phyloP scores from a whole-genome alignment of 35 echinoderm and acorn worm genomes.

The Hemicentrotus pulcherrimus region DNA sequence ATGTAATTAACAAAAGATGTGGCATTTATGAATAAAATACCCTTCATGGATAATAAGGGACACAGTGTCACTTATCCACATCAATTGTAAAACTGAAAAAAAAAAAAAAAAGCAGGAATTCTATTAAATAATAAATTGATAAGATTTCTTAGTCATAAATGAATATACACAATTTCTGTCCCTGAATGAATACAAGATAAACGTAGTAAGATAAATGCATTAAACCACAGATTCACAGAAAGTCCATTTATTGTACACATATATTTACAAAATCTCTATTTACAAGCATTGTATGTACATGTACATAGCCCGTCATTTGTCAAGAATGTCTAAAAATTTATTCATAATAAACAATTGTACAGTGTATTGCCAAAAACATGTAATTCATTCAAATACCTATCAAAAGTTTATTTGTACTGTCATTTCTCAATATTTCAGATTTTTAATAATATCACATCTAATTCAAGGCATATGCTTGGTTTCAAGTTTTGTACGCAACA shows the following conservation, averaged over 20 bases:
- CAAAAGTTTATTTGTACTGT: not conserved
- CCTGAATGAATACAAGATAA: slow-evolving; percentile 46
- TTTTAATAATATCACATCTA: not conserved
- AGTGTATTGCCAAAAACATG: not conserved
- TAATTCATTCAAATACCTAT: not conserved
- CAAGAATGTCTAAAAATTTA: not conserved
- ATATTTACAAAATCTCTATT: slow-evolving; percentile 31
- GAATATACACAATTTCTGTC: slow-evolving; percentile 19
- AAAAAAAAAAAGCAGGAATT: not conserved
- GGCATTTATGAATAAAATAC: not conserved
- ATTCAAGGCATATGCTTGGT: not conserved
- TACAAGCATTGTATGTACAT: not conserved
- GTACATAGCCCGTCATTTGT: not conserved
- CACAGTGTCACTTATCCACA: not conserved
- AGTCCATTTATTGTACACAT: slow-evolving; percentile 19
- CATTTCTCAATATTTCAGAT: not conserved
- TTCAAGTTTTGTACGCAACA: not conserved
- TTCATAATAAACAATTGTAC: not conserved
- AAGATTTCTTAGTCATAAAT: not conserved
- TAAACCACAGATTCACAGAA: slow-evolving; percentile 5
- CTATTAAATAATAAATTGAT: not conserved
- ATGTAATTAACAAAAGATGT: not conserved
- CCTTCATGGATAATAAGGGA: no score
- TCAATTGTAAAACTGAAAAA: not conserved
- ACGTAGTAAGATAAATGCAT: slow-evolving; percentile 9